Evolutionary conservation across 2,113 vertebrate genomes (phyloP), one percentile per base, ranked within the genome.

Genomic region (Falco punctatus): DNA sequence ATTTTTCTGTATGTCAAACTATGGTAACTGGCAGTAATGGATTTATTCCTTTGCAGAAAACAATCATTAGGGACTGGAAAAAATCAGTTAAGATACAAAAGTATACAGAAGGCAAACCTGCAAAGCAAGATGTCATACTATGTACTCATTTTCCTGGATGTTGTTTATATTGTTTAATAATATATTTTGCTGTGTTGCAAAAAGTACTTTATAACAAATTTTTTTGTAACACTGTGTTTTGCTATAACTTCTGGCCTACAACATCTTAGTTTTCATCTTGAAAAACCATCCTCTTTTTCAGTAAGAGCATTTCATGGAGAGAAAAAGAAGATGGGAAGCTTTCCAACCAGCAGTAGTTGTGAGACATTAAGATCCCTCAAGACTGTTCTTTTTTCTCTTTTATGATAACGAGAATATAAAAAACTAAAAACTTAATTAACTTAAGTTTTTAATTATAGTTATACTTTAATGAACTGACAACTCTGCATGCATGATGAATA

Each of bases 381-480:
- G 80, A 93, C 61, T 92, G 49, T 38, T 84, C 81, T 81, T 92
- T 94, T 75, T 83, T 88, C 64, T 88, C 71, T 95, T 93, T 90
- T 67, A 96, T 91, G 86, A 92, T 94, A 95, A 95, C 42, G 4
- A 89, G 95, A 96, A 93, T 84, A 86, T 86, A 95, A 94, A 95
- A 94, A 93, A 40, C 10, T 67, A 88, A 93, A 91, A 96, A 79
- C 86, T 88, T 96, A 93, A 95, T 96, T 96, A 96, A 92, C 66
- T 75, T 96, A 96, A 92, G 71, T 94, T 97, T 96, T 96, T 93
- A 96, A 97, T 96, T 96, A 92, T 88, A 95, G 82, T 86, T 96
- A 92, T 95, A 94, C 80, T 96, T 97, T 96, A 96, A 95, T 92
- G 90, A 96, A 92, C 88, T 94, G 94, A 96, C 82, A 94, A 86